Percentiles rank a stretch among this genome's conserved stretches.
Conservation (phyloP, 2,797 vertebrate genomes). For the Rousettus madagascariensis region DNA sequence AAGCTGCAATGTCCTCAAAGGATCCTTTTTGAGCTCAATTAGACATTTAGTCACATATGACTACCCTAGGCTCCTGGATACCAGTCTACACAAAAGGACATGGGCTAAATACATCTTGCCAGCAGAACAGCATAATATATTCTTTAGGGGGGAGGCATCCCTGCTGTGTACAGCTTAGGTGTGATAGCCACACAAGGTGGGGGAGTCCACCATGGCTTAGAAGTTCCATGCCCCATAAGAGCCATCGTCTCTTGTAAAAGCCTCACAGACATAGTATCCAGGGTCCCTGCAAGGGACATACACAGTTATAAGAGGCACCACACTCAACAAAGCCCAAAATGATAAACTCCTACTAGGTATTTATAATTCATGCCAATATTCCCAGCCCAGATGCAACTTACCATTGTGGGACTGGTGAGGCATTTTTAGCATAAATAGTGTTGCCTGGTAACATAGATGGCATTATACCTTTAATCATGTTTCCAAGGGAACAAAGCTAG, state of each 20-base stretch:
- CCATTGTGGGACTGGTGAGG: not conserved
- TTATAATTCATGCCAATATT: not conserved
- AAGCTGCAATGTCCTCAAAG: not conserved
- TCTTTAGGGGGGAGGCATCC: not conserved
- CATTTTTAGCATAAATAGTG: not conserved
- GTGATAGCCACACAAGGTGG: not conserved
- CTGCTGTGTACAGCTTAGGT: not conserved
- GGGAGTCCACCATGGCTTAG: not conserved
- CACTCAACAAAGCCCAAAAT: not conserved
- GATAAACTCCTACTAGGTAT: not conserved
- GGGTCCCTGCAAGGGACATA: not conserved
- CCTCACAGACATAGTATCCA: not conserved
- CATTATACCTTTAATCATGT: not conserved
- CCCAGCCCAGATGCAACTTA: not conserved
- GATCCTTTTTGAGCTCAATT: not conserved
- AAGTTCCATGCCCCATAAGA: not conserved
- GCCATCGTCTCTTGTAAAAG: not conserved
- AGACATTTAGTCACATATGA: not conserved
- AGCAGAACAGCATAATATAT: not conserved
- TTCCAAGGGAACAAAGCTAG: not conserved
- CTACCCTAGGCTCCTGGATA: not conserved
- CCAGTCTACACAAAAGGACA: not conserved
- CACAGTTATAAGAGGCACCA: not conserved
- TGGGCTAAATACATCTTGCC: not conserved
- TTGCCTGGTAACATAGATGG: not conserved